Evolutionary conservation across 2,888 invertebrate species (phyloP), one percentile per base, ranked within the genome.

Genomic region (Thecocarcelia acutangulata): DNA sequence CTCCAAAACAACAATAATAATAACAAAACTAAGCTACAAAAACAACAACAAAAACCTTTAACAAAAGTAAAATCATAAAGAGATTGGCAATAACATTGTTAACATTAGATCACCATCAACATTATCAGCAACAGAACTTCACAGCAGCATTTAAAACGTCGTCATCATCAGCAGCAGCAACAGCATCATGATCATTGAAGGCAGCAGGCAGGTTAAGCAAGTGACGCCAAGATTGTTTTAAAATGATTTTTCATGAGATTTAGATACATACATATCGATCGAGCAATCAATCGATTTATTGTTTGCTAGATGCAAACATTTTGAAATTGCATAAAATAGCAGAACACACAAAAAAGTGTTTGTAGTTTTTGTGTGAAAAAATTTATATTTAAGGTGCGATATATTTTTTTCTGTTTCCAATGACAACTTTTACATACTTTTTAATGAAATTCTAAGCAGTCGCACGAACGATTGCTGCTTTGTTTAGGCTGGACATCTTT

Each of bases 211-310:
- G 33, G 1, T 33, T 33, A 9, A 33, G 33, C 46, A 72, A 76
- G 70, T 68, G 76, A 76, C 76, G 80, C 76, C 56, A 68, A 73
- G 66, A 76, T 80, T 72, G 59, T 48, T 75, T 80, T 80, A 40
- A 56, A 80, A 33, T 80, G 48, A 59, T 80, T 68, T 58, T 50
- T 13, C 19, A 3, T 21, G 9, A 28, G 42, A 50, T 75, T 78
- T 37, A 58, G 64, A 50, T 72, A 64, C 48, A 50, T 77, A 72
- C 48, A 56, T 48, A 64, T 48, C 46, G 42, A 64, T 48, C 33
- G 33, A 64, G 37, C 46, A 28, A 64, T 48, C 33, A 21, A 52
- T 54, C 21, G 24, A 21, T 63, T 63, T 3, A 33, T 5, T 33
- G 33, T 33, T 33, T 33, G 33, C 33, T 70, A 56, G 46, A 63